These are phyloP conservation scores for Drosophila mayri DNA, from an alignment of 1,140 invertebrate species.

Conservation along the genomic window DNA sequence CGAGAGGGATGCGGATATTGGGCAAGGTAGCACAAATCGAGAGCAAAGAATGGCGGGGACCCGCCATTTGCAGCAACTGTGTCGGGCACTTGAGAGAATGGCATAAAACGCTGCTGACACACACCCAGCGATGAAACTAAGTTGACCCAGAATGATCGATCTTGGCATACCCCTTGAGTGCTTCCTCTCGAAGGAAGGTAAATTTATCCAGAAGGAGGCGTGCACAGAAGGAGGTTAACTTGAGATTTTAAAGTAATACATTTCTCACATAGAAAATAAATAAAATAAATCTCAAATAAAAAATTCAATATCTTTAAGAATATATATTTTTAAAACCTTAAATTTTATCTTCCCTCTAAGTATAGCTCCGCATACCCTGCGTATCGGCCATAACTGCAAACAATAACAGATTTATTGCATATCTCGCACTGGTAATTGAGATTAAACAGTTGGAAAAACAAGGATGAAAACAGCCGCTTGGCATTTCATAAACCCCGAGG, in stretches of 20 bases:
- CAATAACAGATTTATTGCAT: conserved; percentile 82
- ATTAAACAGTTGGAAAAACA: conserved; percentile 78
- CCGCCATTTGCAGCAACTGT: conserved; percentile 76
- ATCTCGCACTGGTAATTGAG: conserved; percentile 80
- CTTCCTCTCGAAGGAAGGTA: too few species aligned
- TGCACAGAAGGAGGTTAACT: neutral
- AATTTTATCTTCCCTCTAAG: neutral
- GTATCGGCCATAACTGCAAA: conserved; percentile 55
- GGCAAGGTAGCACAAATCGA: conserved; percentile 47
- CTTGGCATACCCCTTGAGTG: conserved; percentile 10
- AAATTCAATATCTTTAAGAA: neutral
- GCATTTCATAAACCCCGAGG: conserved; percentile 65
- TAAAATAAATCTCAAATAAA: too few species aligned
- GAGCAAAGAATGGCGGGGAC: conserved; percentile 32
- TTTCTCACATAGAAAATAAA: neutral
- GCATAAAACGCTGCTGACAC: conserved; percentile 66
- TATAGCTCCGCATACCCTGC: conserved; percentile 24
- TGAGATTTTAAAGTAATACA: neutral
- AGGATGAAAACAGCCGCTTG: conserved; percentile 67
- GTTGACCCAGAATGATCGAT: conserved; percentile 17
- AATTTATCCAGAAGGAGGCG: too few species aligned
- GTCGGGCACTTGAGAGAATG: conserved; percentile 67
- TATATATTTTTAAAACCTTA: neutral
- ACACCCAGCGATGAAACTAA: conserved; percentile 16
- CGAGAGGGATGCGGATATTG: conserved; percentile 20